A percentile compares a stretch with the other conserved stretches of the same genome.
Conservation (phyloP, 2,888 invertebrate genomes). For the Latheticus oryzae region DNA sequence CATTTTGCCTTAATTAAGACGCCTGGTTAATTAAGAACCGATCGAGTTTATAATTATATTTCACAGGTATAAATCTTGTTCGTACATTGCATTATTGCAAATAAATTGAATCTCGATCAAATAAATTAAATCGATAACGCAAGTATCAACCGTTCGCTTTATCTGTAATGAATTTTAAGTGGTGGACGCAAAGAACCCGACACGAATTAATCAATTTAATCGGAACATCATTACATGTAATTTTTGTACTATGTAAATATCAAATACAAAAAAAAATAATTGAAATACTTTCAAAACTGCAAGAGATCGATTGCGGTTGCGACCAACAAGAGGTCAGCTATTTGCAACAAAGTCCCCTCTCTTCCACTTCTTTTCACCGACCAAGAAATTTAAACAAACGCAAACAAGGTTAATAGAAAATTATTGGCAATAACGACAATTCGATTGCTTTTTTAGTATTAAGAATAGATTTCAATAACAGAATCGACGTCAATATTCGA, state of each 20-base stretch:
- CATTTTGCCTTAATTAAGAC: slow-evolving; percentile 35
- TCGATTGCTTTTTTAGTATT: background rate
- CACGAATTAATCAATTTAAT: slow-evolving; percentile 24
- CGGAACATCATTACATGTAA: background rate
- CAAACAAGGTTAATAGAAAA: slow-evolving; percentile 6
- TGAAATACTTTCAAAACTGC: no score
- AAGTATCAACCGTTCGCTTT: slow-evolving; percentile 11
- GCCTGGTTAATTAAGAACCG: slow-evolving; percentile 25
- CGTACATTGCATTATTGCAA: slow-evolving; percentile 15
- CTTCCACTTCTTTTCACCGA: no score
- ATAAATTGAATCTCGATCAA: slow-evolving; percentile 16
- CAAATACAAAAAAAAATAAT: no score
- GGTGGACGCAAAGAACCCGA: slow-evolving; percentile 13
- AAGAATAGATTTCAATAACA: slow-evolving; percentile 23
- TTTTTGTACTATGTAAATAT: slow-evolving; percentile 11
- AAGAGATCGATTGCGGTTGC: no score
- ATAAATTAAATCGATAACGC: slow-evolving; percentile 17
- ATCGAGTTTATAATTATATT: slow-evolving; percentile 28
- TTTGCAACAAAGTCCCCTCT: no score
- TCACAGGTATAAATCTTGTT: slow-evolving; percentile 14
- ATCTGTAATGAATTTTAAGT: slow-evolving; percentile 26
- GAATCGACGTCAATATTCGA: slow-evolving; percentile 20
- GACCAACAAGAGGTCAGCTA: no score
- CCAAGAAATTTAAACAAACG: no score
- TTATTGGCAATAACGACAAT: background rate